Evolutionary conservation across 2,797 vertebrate genomes (phyloP), one percentile per base, ranked within the genome.

Genomic region (Gymnoscopelus braueri): DNA sequence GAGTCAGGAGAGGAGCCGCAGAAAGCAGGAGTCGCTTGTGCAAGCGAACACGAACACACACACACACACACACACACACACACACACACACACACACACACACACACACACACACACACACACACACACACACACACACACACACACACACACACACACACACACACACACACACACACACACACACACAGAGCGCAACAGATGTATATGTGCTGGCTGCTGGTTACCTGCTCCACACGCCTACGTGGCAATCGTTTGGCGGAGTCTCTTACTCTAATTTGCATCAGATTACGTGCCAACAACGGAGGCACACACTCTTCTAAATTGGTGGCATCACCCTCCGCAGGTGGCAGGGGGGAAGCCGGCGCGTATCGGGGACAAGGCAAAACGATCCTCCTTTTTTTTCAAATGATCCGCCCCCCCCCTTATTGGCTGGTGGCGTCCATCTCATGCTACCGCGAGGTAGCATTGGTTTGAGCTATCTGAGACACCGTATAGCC

Each of bases 241-340:
- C 71, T 67, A 69, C 63, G 60, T 72, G 26, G 69, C 71, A 75
- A 72, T 85, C 66, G 82, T 83, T 87, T 90, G 87, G 78, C 86
- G 0, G 11, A 84, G 72, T 78, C 69, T 79, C 81, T 72, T 74
- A 65, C 73, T 79, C 78, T 82, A 83, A 89, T 88, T 83, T 89
- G 84, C 78, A 89, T 88, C 79, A 82, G 84, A 89, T 90, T 87
- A 82, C 86, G 84, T 81, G 78, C 75, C 78, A 78, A 80, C 64
- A 71, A 19, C 19, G 85, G 86, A 80, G 76, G 32, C 32, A 32
- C 69, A 86, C 78, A 85, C 83, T 83, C 81, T 76, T 75, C 79
- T 81, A 87, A 90, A 87, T 89, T 80, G 83, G 79, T 68, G 80
- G 76, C 75, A 82, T 85, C 82, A 84, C 87, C 82, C 88, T 83